Base-by-base conservation (phyloP, 92 coral and sea anemone genomes). In the Palythoa heliodiscus region DNA sequence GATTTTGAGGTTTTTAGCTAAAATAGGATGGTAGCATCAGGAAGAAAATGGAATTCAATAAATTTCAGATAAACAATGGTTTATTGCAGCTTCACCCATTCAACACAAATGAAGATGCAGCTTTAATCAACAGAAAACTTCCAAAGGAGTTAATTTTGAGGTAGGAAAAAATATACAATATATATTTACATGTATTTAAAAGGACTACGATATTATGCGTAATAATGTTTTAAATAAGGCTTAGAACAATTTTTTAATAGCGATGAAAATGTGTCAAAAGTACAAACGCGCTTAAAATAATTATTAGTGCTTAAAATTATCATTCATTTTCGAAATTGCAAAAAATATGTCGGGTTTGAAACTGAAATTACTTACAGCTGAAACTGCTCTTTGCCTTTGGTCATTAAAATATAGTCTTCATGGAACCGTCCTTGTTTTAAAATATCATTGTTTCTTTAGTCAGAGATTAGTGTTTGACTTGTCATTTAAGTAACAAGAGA, bases 71-170 rank as follows among this genome's bases (percentile, higher is more conserved):
- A 74, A 24, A 22, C 37, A 74, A 48, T 15, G 23, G 19, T 77
- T 87, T n/a, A 48, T 91, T 91, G 22, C 89, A 96, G 99, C 94
- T 96, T 75, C 98, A 93, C 70, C 91, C 91, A 73, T 93, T 96
- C 87, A 96, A 96, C 92, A 90, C 94, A 86, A 96, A 96, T 91
- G 97, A 92, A 72, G 99, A 96, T 37, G 95, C 93, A 71, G 98
- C 98, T 52, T 86, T 91, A 69, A 96, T 96, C 64, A 94, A 96
- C 91, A 96, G 92, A 84, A 96, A 96, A 83, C 98, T 96, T 73
- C 99, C 98, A 15, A 95, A 92, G 88, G 99, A 96, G 91, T 95
- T 96, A 72, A 92, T 96, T 37, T 90, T 96, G 82, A 94, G 99
- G 99, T 94, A 75, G 38, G 79, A 48, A 69, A 20, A 37, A 20